Base-by-base conservation (phyloP, 2,888 invertebrate genomes). In the Pemphredon lugubris region DNA sequence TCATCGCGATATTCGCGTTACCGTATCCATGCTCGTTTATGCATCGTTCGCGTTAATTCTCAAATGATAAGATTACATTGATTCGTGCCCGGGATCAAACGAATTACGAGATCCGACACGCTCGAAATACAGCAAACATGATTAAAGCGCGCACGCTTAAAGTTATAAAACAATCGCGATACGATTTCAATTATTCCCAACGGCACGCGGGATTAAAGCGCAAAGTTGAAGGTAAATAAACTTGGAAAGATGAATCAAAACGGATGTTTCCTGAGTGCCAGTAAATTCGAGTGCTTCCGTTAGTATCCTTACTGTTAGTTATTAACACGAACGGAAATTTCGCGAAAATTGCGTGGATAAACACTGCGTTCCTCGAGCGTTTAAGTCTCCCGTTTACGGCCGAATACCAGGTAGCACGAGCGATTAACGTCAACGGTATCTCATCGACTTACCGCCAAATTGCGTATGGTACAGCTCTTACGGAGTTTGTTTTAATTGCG, bases 381-480 rank as follows among this genome's bases (percentile, higher is more conserved):
- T 37, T 47, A 51, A 40, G 67, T 5, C 42, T 48, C 42, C 26
- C 64, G 42, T 69, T 64, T 58, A 70, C 50, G 69, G 42, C 39
- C 54, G 58, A 59, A 44, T 40, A 37, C 14, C 48, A 44, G 59
- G 59, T 50, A 61, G 37, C 67, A 21, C 55, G 50, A 23, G 20
- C 66, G 53, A 61, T 64, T 68, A 68, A 68, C 57, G 63, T 68
- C 55, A 34, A 0, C 53, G 26, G 30, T 68, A 68, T 68, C 40
- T 68, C 68, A 68, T 57, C 47, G 57, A 51, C 47, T 68, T 68
- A 57, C 51, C 47, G 47, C 30, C 63, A 67, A 67, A 67, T 53
- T 67, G 66, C 54, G 40, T 53, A 51, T 50, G 44, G 18, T 53
- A 20, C 44, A 11, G 39, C 26, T 20, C 4, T 26, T 42, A 21